Evolutionary conservation across 2,113 vertebrate species (phyloP).

Genomic region (Andinoacara biseriatus): DNA sequence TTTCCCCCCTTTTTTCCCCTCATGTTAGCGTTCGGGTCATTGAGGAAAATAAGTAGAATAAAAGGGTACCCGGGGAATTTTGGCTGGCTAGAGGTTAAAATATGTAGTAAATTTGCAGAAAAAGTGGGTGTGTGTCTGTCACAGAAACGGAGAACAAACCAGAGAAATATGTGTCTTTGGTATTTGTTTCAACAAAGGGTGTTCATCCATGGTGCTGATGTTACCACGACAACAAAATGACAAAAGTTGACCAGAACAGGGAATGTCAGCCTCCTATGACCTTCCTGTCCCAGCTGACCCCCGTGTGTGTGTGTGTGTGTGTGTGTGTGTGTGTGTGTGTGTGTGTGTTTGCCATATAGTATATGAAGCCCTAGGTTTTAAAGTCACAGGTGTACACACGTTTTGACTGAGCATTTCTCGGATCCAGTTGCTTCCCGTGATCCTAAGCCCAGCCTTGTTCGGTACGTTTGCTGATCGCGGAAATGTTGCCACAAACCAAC

Average conservation of each 20-base stretch:
- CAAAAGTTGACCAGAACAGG: conserved; percentile 75
- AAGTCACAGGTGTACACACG: neutral
- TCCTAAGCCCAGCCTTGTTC: neutral
- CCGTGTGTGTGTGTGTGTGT: conserved; percentile 21
- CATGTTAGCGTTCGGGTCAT: neutral
- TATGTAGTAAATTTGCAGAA: neutral
- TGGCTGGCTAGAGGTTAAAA: neutral
- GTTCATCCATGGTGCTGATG: conserved; percentile 51
- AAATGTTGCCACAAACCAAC: conserved; percentile 4
- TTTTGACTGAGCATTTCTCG: neutral
- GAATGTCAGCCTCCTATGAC: conserved; percentile 74
- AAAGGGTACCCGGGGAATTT: neutral
- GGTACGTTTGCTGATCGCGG: conserved; percentile 28
- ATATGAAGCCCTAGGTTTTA: neutral
- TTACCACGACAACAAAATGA: conserved; percentile 71
- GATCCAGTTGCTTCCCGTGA: neutral
- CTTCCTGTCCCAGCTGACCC: conserved; percentile 61
- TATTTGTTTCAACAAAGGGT: conserved; percentile 64
- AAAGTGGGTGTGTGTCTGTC: neutral
- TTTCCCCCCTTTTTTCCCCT: conserved; percentile 7
- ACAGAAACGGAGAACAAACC: conserved; percentile 1
- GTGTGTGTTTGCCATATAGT: neutral
- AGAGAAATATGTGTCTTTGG: conserved; percentile 52
- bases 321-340: neutral
- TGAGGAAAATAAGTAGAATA: neutral